A percentile compares a stretch with the other conserved stretches of the same genome.
These are phyloP conservation scores for Phyllotreta cruciferae DNA, from an alignment of 2,888 invertebrate species.

Conservation along the genomic window DNA sequence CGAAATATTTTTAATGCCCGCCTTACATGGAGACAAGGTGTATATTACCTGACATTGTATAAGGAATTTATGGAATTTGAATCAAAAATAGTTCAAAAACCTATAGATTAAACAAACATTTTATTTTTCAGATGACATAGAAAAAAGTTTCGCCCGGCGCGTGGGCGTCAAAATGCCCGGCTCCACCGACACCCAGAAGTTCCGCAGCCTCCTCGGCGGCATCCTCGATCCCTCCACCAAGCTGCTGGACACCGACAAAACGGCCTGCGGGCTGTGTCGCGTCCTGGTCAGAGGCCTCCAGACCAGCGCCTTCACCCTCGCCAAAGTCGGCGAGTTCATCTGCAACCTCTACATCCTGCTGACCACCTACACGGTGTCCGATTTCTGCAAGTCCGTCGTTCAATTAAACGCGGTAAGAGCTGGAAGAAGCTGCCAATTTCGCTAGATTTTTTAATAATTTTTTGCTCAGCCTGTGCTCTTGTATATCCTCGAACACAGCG, in stretches of 20 bases:
- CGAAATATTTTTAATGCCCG: too few species aligned
- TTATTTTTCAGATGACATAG: slow-evolving; percentile 5
- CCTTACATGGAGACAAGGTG: too few species aligned
- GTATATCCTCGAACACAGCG: slow-evolving; percentile 42
- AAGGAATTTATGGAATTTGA: too few species aligned
- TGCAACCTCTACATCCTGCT: slow-evolving; percentile 42
- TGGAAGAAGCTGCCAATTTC: not conserved
- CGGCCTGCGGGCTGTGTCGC: slow-evolving; percentile 38
- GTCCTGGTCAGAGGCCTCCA: slow-evolving; percentile 37
- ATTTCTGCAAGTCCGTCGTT: slow-evolving; percentile 40
- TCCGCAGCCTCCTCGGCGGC: not conserved
- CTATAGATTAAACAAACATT: not conserved
- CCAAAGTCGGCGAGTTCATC: slow-evolving; percentile 35
- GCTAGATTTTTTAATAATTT: not conserved
- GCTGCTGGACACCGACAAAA: slow-evolving; percentile 19
- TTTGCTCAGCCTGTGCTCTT: slow-evolving; percentile 42
- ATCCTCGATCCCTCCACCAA: slow-evolving; percentile 9
- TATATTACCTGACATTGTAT: too few species aligned
- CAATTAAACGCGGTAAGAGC: slow-evolving; percentile 40
- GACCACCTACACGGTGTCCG: slow-evolving; percentile 37
- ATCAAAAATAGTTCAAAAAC: not conserved
- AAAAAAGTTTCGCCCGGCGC: slow-evolving; percentile 2
- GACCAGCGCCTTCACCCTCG: slow-evolving; percentile 24
- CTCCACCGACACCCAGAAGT: not conserved
- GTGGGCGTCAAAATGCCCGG: not conserved